These are phyloP conservation scores for Eugnorisma glareosa DNA, from an alignment of 2,888 invertebrate genomes.

Conservation along the genomic window DNA sequence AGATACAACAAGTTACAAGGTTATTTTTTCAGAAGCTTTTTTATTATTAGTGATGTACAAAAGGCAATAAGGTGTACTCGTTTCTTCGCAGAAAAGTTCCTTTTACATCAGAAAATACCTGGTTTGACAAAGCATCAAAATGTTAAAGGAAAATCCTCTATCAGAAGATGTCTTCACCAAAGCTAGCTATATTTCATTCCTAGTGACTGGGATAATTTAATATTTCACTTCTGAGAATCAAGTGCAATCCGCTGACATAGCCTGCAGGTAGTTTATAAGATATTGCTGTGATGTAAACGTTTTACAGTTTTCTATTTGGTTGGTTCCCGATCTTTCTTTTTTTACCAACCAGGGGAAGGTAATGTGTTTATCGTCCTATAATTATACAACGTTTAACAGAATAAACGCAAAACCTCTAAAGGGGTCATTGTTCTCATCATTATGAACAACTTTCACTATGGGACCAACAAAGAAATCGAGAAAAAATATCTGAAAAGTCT, in stretches of 20 bases:
- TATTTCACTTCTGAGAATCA: constrained; percentile 43
- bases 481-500: too few relatives aligned
- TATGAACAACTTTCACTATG: too few relatives aligned
- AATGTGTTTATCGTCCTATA: too few relatives aligned
- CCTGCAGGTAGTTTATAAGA: constrained; percentile 22
- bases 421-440: too few relatives aligned
- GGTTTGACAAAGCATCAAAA: background rate
- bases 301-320: constrained; percentile 2
- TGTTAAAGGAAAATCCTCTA: constrained; percentile 1
- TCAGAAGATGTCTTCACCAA: constrained; percentile 10
- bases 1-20: background rate
- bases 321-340: background rate
- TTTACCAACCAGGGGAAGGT: too few relatives aligned
- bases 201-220: constrained; percentile 30
- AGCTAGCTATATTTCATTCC: constrained; percentile 33
- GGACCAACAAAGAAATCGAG: too few relatives aligned
- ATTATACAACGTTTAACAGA: too few relatives aligned
- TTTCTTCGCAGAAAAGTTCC: background rate
- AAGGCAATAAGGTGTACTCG: background rate
- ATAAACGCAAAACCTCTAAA: too few relatives aligned
- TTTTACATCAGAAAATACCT: background rate
- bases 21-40: background rate
- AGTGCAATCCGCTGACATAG: constrained; percentile 15
- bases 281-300: constrained; percentile 9
- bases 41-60: background rate